A percentile compares a stretch with the other conserved stretches of the same genome.
Evolutionary conservation across 2,113 vertebrate species (phyloP).

Genomic region (Pteropus alecto): DNA sequence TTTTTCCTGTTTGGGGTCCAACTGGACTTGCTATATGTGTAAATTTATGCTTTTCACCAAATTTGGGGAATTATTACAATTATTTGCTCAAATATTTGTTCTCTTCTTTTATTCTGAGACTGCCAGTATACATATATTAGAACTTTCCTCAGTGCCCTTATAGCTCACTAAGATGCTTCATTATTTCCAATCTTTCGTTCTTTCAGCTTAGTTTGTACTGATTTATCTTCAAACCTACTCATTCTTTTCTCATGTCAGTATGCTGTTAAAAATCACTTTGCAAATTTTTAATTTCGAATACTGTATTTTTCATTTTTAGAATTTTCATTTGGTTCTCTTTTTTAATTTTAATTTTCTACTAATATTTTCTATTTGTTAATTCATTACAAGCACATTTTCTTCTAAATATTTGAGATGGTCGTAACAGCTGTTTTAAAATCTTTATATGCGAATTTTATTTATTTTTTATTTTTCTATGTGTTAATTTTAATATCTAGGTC

Average conservation of each 20-base stretch:
- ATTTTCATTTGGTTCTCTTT: neutral
- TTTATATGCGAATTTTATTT: neutral
- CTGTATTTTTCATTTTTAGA: neutral
- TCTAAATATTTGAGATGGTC: neutral
- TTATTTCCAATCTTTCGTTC: neutral
- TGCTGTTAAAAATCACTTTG: neutral
- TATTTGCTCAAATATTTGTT: neutral
- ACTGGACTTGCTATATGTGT: neutral
- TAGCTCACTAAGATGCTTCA: neutral
- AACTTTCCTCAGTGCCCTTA: neutral
- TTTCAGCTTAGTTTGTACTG: neutral
- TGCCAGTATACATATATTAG: neutral
- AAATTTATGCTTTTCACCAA: neutral
- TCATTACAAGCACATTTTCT: neutral
- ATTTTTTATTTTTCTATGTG: too few species aligned
- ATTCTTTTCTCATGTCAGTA: neutral
- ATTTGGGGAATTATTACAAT: neutral
- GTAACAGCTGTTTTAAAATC: neutral
- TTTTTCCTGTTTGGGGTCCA: neutral
- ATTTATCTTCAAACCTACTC: neutral
- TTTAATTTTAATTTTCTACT: neutral
- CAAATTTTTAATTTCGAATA: neutral
- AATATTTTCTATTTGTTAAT: neutral
- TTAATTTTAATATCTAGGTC: neutral
- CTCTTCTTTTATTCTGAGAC: neutral